These are phyloP conservation scores for Poeciliopsis turrubarensis DNA, from an alignment of 2,113 vertebrate species.

Conservation along the genomic window DNA sequence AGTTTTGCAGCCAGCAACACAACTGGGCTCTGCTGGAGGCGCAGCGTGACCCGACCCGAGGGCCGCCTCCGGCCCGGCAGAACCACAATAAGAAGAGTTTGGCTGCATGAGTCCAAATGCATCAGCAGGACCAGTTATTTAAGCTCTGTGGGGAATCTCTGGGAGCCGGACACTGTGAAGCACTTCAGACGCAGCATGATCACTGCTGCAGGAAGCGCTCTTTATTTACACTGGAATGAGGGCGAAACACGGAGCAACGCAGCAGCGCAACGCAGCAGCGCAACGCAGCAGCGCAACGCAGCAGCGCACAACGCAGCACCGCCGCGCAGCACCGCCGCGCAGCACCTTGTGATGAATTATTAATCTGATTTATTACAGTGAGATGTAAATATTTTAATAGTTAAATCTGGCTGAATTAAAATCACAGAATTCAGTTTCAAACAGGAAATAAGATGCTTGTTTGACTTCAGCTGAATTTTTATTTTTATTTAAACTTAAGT, in stretches of 20 bases:
- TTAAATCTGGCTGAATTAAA: neutral
- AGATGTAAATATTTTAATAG: neutral
- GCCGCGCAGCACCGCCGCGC: too few relatives aligned
- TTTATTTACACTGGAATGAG: neutral
- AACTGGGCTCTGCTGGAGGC: slow-evolving; percentile 53
- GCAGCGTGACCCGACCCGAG: slow-evolving; percentile 56
- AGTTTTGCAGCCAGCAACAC: slow-evolving; percentile 44
- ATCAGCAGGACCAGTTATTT: neutral
- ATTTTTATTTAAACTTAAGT: too few relatives aligned
- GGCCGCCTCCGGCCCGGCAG: slow-evolving; percentile 18
- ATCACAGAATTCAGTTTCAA: neutral
- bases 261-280: too few relatives aligned
- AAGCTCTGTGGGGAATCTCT: neutral
- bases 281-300: too few relatives aligned
- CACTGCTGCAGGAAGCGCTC: slow-evolving; percentile 5
- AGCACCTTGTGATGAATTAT: neutral
- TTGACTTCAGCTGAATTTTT: too few relatives aligned
- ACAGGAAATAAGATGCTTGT: too few relatives aligned
- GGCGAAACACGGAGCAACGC: slow-evolving; percentile 1
- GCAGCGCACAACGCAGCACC: too few relatives aligned
- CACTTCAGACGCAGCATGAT: neutral
- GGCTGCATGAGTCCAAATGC: neutral
- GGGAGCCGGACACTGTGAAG: neutral
- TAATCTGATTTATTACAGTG: neutral
- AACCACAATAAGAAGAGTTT: slow-evolving; percentile 38